Percentiles rank a stretch among this genome's conserved stretches.
Evolutionary conservation across 2,113 vertebrate species (phyloP).

Genomic region (Atherinomorus stipes): DNA sequence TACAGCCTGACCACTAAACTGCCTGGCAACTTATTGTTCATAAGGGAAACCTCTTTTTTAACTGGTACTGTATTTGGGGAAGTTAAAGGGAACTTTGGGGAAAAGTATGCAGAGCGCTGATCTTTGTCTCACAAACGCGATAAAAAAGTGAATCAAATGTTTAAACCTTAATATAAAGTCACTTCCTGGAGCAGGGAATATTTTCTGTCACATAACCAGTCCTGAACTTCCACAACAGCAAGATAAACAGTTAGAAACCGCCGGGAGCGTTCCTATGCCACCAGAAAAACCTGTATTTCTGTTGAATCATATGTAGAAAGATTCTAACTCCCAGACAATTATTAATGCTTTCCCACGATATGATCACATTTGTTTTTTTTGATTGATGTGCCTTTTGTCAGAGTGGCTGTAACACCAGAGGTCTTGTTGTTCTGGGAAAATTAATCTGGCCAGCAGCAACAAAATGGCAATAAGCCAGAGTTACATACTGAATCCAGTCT

Average conservation of each 20-base stretch:
- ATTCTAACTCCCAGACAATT: conserved; percentile 71
- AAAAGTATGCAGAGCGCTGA: not conserved
- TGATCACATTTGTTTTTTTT: conserved; percentile 59
- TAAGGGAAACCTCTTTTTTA: conserved; percentile 37
- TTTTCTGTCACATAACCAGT: conserved; percentile 46
- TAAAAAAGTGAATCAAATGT: conserved; percentile 4
- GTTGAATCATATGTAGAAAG: conserved; percentile 55
- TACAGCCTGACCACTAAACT: conserved; percentile 78
- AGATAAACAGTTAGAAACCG: conserved; percentile 1
- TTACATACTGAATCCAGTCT: conserved; percentile 43
- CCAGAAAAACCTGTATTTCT: conserved; percentile 65
- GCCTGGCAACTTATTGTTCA: conserved; percentile 81
- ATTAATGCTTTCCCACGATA: conserved; percentile 74
- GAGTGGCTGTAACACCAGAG: conserved; percentile 64
- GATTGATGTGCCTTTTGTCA: conserved; percentile 65
- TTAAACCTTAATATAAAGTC: conserved; percentile 18
- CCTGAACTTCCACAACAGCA: conserved; percentile 18
- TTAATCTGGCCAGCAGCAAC: conserved; percentile 62
- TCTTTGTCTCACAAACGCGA: not conserved
- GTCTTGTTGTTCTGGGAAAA: conserved; percentile 78
- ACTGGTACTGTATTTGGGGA: conserved; percentile 7
- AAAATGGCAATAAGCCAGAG: conserved; percentile 67
- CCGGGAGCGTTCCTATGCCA: conserved; percentile 20
- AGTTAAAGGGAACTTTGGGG: not conserved
- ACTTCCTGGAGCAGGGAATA: conserved; percentile 58